Percentiles rank a stretch among this genome's conserved stretches.
Conservation (phyloP, 1,140 invertebrate species). For the Callitettix versicolor region DNA sequence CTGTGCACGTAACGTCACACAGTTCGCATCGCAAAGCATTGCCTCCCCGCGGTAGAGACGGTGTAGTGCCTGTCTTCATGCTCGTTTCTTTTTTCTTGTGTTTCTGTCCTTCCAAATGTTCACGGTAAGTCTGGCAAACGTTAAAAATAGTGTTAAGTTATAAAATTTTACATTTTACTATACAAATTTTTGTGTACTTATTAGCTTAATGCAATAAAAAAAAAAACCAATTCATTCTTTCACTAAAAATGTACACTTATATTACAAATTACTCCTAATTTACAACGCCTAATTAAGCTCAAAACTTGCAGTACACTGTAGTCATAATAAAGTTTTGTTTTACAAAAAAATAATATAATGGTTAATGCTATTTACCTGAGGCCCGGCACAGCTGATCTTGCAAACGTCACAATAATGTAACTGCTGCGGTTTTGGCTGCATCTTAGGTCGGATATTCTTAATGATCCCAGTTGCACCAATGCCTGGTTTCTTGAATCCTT, state of each 20-base stretch:
- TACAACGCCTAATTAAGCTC: neutral
- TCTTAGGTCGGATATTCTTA: conserved; percentile 56
- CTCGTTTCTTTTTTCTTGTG: conserved; percentile 97
- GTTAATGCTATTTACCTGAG: too few relatives aligned
- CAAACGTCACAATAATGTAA: conserved; percentile 94
- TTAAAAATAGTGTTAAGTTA: conserved; percentile 17
- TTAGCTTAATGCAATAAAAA: neutral
- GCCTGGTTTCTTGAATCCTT: conserved; percentile 58
- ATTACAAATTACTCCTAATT: neutral
- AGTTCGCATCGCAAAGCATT: conserved; percentile 76
- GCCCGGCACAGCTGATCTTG: conserved; percentile 94
- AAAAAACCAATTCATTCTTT: neutral
- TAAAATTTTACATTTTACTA: neutral
- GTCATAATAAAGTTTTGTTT: too few relatives aligned
- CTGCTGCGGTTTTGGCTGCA: conserved; percentile 79
- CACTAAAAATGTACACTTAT: neutral
- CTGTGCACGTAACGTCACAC: conserved; percentile 96
- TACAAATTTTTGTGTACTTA: neutral
- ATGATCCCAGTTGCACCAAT: conserved; percentile 37
- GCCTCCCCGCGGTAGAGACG: conserved; percentile 42
- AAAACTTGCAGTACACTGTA: too few relatives aligned
- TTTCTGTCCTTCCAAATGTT: conserved; percentile 95
- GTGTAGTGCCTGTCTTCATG: conserved; percentile 57
- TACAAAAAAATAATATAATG: too few relatives aligned
- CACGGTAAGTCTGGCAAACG: conserved; percentile 79